A percentile compares a stretch with the other conserved stretches of the same genome.
These are phyloP conservation scores for Tyrophagus putrescentiae DNA, from an alignment of 1,140 invertebrate genomes.

Conservation along the genomic window DNA sequence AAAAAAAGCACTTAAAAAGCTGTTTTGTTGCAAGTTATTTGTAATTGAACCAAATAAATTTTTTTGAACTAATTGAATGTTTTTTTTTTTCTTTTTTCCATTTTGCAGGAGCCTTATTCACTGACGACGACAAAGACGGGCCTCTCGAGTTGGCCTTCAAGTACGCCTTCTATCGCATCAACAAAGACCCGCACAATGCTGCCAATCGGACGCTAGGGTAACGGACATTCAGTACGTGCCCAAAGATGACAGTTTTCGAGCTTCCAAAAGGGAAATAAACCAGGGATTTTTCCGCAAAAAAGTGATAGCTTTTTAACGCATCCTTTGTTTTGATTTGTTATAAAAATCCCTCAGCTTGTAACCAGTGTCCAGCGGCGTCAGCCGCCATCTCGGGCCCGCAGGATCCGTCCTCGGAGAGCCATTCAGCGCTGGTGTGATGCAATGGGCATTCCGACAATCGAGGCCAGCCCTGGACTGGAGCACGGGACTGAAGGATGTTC, in stretches of 20 bases:
- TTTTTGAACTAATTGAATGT: too few relatives aligned
- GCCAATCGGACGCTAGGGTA: conserved; percentile 72
- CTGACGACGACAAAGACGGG: conserved; percentile 43
- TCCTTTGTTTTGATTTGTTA: too few relatives aligned
- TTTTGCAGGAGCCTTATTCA: too few relatives aligned
- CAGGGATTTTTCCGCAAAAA: too few relatives aligned
- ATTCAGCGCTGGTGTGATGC: conserved; percentile 77
- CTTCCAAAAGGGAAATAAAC: conserved; percentile 87
- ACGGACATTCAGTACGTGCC: conserved; percentile 77
- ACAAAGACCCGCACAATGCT: conserved; percentile 61
- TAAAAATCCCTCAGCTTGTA: conserved; percentile 62
- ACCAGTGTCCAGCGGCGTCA: conserved; percentile 69
- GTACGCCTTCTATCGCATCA: conserved; percentile 78
- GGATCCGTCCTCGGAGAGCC: conserved; percentile 61
- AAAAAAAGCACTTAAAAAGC: too few relatives aligned
- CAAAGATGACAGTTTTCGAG: conserved; percentile 67
- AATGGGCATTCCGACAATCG: conserved; percentile 69
- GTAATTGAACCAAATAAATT: too few relatives aligned
- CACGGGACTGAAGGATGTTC: conserved; percentile 49
- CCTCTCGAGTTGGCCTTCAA: conserved; percentile 74
- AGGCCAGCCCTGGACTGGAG: conserved; percentile 42
- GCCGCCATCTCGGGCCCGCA: conserved; percentile 77
- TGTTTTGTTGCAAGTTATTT: too few relatives aligned
- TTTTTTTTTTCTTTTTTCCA: too few relatives aligned
- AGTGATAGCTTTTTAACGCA: too few relatives aligned